Evolutionary conservation across 2,888 invertebrate species (phyloP), one percentile per base, ranked within the genome.

Genomic region (Bibio marci): DNA sequence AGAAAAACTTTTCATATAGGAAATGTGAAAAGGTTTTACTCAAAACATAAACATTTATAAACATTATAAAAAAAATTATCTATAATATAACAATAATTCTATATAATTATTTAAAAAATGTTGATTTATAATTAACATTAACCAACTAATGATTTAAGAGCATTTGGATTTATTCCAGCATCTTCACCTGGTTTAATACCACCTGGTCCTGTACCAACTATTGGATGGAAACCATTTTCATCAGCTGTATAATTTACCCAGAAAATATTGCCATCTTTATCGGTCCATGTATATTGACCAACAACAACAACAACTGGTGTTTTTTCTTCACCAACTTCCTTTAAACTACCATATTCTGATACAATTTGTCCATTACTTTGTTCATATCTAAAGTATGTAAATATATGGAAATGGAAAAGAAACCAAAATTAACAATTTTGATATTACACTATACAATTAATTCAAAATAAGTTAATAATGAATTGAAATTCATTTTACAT

Each of bases 161-260:
- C 41, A 26, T 41, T 43, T 32, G 43, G 41, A 25, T 42, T 34
- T 26, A 45, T 43, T 7, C 30, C 35, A 18, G 41, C 40, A 37
- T 43, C 43, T 35, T 40, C 33, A 35, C 45, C 45, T 26, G 43
- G 38, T 37, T 42, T 42, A 31, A 43, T 41, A 5, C 45, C 45
- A 35, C 43, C 45, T 30, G 42, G 42, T 11, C 45, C 45, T 10
- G 41, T 43, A 30, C 45, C 45, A n/a, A 41, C 34, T 13, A 38
- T 38, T 38, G 45, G 45, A 35, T 42, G 40, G 30, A 39, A 44
- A 37, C 44, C 43, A 25, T 46, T 50, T 38, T 52, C 52, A 42
- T 52, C 52, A 33, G 52, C 52, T 32, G 52, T 52, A 28, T 51
- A 52, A 30, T 46, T 50, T 10, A 52, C 52, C 45, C 47, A 48